Evolutionary conservation across 2,888 invertebrate genomes (phyloP), one percentile per base, ranked within the genome.

Genomic region (Norana najaformis): DNA sequence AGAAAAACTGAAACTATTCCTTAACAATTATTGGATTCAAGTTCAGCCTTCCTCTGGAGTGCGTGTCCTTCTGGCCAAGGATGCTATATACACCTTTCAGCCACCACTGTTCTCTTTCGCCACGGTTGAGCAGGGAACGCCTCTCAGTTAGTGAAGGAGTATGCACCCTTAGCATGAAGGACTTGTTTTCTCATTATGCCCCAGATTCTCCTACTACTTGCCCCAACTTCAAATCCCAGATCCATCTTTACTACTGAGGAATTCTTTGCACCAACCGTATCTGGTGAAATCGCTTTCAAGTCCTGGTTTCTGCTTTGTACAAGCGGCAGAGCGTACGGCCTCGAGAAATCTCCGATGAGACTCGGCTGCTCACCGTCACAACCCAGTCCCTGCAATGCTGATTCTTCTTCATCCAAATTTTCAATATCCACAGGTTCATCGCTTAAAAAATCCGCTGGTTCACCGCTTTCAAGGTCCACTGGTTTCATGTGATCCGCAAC

Each of bases 261-360:
- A n/a, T 14, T 36, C n/a, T 20, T 14, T 38, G 30, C 36, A 35
- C 37, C 23, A 14, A 94, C 92, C 23, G 94, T 94, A 35, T 93
- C 92, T 37, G 94, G 91, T n/a, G 93, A 92, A 89, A 94, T 94
- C 30, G 92, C 92, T 91, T 94, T 94, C 89, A 94, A 92, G 91
- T 94, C 94, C 37, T 93, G 92, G 88, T 94, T 93, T 89, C 93
- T 93, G 88, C 93, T 93, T 41, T 91, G 90, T 39, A 93, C 91
- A 14, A 93, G 93, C 1, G 94, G 94, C 89, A 94, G 92, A 53
- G 92, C 92, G 92, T 93, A 94, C 14, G 93, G 90, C 69, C 89
- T 89, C 88, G 90, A 91, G 91, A 90, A 90, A 90, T 94, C 94
- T 30, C 93, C 94, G 53, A 94, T 93, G 14, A 94, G 93, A 88